Base-by-base conservation (phyloP, 2,888 invertebrate species). In the Patella caerulea region DNA sequence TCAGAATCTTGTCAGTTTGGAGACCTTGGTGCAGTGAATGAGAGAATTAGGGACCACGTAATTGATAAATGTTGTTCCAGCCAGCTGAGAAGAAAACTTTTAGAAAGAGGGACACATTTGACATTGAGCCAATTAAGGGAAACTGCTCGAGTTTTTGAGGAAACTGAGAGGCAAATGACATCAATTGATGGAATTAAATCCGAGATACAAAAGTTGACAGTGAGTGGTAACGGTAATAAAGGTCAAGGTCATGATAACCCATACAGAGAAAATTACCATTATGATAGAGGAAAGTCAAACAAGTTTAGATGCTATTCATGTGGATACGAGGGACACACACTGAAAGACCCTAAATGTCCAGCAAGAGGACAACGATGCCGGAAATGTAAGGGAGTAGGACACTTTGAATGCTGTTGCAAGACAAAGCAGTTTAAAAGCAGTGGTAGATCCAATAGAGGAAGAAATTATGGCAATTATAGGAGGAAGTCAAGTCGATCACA, bases 1-100 rank as follows among this genome's bases (percentile, higher is more conserved):
- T 65, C 70, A 2, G 72, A 53, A 74, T 65, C 71, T 4, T 79
- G 79, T 69, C 55, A 74, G 2, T 79, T 78, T 74, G 77, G 54
- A 24, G 71, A 59, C 11, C 12, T n/a, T 52, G 54, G 71, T 34
- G 52, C 54, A 15, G 53, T 52, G 29, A 29, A 73, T 15, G 74
- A 69, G 55, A 71, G 74, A 34, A 73, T 77, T 5, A 55, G 77
- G 19, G 77, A 77, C 45, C 73, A 77, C 17, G 73, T 74, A 17
- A 73, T 73, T 65, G 73, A 77, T 11, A 73, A 74, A 52, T 73
- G 69, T 56, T 65, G 45, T 17, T 52, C 65, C 3, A 19, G 12
- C 24, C 53, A 19, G 34, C 14, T 77, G 2, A 54, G 54, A 24
- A 55, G 77, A 7, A 77, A 73, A 45, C 34, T 77, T 45, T 53